Conservation (phyloP, 1,140 invertebrate species). For the Tetragnatha versicolor region DNA sequence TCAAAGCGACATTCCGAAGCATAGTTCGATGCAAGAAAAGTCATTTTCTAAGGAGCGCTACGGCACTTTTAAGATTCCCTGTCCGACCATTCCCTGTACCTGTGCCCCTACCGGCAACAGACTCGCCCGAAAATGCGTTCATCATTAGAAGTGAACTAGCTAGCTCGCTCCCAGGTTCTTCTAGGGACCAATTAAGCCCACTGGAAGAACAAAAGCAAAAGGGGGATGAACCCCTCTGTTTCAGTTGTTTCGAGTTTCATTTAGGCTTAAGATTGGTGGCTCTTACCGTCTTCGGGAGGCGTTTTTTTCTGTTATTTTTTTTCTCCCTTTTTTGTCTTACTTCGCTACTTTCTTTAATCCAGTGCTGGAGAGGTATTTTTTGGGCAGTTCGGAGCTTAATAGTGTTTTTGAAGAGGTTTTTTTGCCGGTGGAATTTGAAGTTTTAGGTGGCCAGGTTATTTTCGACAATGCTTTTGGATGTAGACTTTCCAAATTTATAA, state of each 20-base stretch:
- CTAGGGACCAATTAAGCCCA: constrained; percentile 48
- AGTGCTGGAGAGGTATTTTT: background rate
- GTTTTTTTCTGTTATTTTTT: background rate
- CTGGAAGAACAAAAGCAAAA: constrained; percentile 8
- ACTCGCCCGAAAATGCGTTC: constrained; percentile 17
- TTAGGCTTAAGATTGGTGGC: constrained; percentile 41
- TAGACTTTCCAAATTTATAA: too few species aligned
- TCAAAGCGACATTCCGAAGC: too few species aligned
- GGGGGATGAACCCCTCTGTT: constrained; percentile 29
- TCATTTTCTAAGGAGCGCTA: too few species aligned
- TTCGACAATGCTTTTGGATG: background rate
- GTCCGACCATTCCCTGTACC: constrained; percentile 9
- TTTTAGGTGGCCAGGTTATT: background rate
- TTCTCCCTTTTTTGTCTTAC: background rate
- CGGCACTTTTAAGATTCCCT: constrained; percentile 19
- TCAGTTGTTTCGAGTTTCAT: constrained; percentile 44
- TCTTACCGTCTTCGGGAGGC: background rate
- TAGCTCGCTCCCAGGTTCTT: background rate
- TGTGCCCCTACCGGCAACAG: constrained; percentile 21
- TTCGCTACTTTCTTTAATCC: background rate
- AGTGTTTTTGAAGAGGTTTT: background rate
- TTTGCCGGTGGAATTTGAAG: background rate
- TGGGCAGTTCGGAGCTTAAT: background rate
- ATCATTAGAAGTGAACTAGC: constrained; percentile 39
- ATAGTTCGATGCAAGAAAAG: too few species aligned